Base-by-base conservation (phyloP, 2,113 vertebrate genomes). In the Heterochromis multidens region DNA sequence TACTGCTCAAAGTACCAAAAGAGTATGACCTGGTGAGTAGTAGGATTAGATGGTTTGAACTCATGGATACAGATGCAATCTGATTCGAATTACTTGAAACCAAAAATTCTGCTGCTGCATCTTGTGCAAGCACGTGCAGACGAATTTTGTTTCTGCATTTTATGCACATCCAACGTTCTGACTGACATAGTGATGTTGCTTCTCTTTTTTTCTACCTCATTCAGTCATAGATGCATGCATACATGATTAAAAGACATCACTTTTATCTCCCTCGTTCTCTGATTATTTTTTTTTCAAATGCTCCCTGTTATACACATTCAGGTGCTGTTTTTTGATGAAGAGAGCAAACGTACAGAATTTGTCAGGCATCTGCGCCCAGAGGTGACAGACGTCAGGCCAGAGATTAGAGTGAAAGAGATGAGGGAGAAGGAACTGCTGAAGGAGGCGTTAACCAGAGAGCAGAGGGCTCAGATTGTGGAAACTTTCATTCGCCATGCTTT, bases 401-500 rank as follows among this genome's bases (percentile, higher is more conserved):
- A 82, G 9, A 86, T 98, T 70, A 90, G 46, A 0, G 4, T 97
- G 37, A 94, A 59, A 13, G 95, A 97, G 90, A 95, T 95, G 93
- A 95, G 87, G 0, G 97, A 99, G 93, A 95, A 94, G 57, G 93
- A 93, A 29, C 95, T 99, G 13, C 95, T 99, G 87, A 95, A 94
- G 80, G 93, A 91, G 74, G 98, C 99, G 0, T 95, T 98, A 78
- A 99, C 97, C 72, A 97, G 95, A 93, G 95, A 97, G 84, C 96
- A 98, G 88, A 96, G 99, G 80, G 97, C 94, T 84, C 88, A 96
- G 89, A 97, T 98, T 82, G 95, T 99, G 92, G 98, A 99, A 87
- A 97, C 95, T 17, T 99, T 99, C 95, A 99, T 99, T 88, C 97
- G 98, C 78, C 97, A 98, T 3, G 96, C 98, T 11, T 99, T 99